Evolutionary conservation across 2,113 vertebrate species (phyloP).

Genomic region (Petaurus breviceps): DNA sequence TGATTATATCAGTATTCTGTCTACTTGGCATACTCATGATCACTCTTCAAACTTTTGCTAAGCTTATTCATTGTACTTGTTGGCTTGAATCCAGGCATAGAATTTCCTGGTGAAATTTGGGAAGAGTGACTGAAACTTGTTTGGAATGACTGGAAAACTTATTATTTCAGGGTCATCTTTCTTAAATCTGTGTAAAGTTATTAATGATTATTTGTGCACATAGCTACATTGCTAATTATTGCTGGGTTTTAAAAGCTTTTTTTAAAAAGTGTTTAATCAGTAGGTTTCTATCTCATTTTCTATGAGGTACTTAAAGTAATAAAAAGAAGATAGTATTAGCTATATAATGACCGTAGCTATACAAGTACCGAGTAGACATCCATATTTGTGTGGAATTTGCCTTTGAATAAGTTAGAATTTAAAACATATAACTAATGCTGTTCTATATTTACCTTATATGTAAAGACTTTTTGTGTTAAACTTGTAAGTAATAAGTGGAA

Average conservation of each 20-base stretch:
- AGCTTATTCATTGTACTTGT: neutral
- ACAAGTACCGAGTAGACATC: neutral
- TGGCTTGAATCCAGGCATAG: constrained; percentile 15
- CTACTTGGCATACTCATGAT: neutral
- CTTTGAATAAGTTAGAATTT: constrained; percentile 55
- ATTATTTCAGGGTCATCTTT: constrained; percentile 11
- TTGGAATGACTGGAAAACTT: neutral
- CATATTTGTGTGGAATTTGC: constrained; percentile 26
- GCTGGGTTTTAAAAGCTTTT: constrained; percentile 30
- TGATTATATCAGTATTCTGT: neutral
- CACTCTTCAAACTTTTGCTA: neutral
- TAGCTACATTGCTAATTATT: constrained; percentile 30
- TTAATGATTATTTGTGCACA: neutral
- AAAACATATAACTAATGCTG: constrained; percentile 29
- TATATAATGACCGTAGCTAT: neutral
- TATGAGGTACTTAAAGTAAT: constrained; percentile 35
- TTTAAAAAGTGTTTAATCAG: neutral
- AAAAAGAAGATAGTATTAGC: constrained; percentile 7
- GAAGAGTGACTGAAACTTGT: neutral
- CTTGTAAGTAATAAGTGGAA: neutral
- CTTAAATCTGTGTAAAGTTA: constrained; percentile 18
- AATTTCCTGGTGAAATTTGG: constrained; percentile 23
- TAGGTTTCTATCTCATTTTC: constrained; percentile 2
- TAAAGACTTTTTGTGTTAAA: neutral
- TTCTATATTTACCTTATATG: neutral